Conservation (phyloP, 2,888 invertebrate species). For the Apotomis betuletana region DNA sequence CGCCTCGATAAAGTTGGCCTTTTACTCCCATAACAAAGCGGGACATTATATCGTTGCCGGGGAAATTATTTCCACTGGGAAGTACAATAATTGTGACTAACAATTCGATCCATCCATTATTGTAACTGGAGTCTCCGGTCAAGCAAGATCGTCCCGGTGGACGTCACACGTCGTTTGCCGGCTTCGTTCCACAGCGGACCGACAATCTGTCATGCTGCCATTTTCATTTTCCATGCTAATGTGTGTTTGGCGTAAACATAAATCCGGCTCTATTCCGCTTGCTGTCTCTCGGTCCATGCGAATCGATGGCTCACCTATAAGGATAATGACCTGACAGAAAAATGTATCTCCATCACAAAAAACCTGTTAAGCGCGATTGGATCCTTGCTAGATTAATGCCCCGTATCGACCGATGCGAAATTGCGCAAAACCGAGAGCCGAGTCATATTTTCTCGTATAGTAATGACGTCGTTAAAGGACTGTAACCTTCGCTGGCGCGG, state of each 20-base stretch:
- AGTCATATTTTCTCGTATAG: slow-evolving; percentile 30
- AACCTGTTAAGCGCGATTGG: slow-evolving; percentile 35
- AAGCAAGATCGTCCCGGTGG: not conserved
- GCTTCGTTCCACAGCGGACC: slow-evolving; percentile 11
- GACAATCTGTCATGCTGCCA: slow-evolving; percentile 8
- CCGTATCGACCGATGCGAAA: slow-evolving; percentile 30
- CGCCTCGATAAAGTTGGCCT: slow-evolving; percentile 13
- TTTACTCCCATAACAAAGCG: slow-evolving; percentile 15
- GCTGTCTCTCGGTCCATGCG: slow-evolving; percentile 1
- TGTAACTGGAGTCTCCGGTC: slow-evolving; percentile 19
- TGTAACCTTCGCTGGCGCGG: not conserved
- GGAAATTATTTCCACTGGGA: slow-evolving; percentile 19
- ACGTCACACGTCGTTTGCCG: slow-evolving; percentile 19
- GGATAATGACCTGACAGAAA: slow-evolving; percentile 35
- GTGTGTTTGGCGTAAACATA: slow-evolving; percentile 8
- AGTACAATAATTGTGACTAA: slow-evolving; percentile 18
- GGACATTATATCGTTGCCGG: slow-evolving; percentile 5
- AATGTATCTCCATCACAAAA: slow-evolving; percentile 30
- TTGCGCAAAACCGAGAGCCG: slow-evolving; percentile 29
- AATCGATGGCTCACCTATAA: slow-evolving; percentile 26
- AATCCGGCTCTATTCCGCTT: slow-evolving; percentile 31
- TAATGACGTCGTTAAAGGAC: slow-evolving; percentile 28
- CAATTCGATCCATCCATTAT: slow-evolving; percentile 21
- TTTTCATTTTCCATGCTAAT: slow-evolving; percentile 26
- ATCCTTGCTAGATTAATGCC: slow-evolving; percentile 34